phyloP scores from a whole-genome alignment of 2,888 invertebrate species.

The Seira ritae region DNA sequence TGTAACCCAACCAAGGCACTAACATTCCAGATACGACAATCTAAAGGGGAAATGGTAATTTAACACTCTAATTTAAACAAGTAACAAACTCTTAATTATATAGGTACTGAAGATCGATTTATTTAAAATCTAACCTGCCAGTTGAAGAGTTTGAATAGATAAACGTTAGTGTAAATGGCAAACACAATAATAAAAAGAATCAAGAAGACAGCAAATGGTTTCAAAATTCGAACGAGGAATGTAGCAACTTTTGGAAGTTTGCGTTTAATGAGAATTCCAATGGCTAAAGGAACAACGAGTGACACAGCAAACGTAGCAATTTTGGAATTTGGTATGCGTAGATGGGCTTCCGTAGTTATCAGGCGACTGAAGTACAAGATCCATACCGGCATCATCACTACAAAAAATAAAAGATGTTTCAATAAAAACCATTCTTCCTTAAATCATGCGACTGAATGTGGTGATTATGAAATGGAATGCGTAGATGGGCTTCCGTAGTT shows the following conservation, averaged over 20 bases:
- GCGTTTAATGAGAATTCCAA: constrained; percentile 83
- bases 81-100: not conserved
- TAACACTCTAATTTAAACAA: too few relatives aligned
- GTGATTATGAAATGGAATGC: constrained; percentile 87
- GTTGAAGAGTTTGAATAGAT: constrained; percentile 90
- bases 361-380: constrained; percentile 78
- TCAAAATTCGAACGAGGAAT: constrained; percentile 86
- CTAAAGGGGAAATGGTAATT: constrained; percentile 77
- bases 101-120: too few relatives aligned
- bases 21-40: constrained; percentile 87
- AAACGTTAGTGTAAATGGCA: constrained; percentile 91
- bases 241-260: constrained; percentile 81
- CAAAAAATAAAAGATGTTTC: constrained; percentile 71
- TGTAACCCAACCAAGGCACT: constrained; percentile 89
- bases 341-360: constrained; percentile 76
- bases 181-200: constrained; percentile 90
- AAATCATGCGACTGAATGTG: too few relatives aligned
- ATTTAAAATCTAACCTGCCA: constrained; percentile 86
- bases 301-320: constrained; percentile 84
- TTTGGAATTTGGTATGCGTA: constrained; percentile 84
- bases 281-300: constrained; percentile 76
- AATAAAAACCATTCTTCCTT: too few relatives aligned
- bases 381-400: constrained; percentile 93
- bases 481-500: constrained; percentile 76
- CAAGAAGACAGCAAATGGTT: constrained; percentile 87